Evolutionary conservation across 2,888 invertebrate species (phyloP).

Genomic region (Agrotis exclamationis): DNA sequence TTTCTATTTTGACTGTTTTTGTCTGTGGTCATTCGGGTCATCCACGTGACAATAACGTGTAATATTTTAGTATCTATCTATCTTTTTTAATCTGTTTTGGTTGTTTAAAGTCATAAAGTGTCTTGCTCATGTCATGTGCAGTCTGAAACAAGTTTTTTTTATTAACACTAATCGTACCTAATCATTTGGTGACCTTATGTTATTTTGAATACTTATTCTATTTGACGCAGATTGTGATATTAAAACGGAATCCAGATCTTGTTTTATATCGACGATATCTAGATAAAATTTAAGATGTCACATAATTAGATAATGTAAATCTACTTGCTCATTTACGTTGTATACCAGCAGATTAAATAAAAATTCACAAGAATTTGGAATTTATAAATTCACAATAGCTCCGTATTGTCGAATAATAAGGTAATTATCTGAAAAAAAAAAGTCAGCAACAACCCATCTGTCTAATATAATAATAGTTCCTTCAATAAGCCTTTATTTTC

Average conservation of each 20-base stretch:
- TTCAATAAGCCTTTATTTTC: too few species aligned
- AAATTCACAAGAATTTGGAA: too few species aligned
- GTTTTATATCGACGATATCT: not conserved
- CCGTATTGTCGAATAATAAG: too few species aligned
- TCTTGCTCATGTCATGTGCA: constrained; percentile 8
- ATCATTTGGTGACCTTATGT: constrained; percentile 26
- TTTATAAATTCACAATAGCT: too few species aligned
- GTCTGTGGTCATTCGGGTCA: not conserved
- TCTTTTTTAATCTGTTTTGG: not conserved
- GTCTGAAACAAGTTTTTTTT: constrained; percentile 7
- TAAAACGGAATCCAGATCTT: not conserved
- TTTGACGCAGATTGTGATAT: constrained; percentile 12
- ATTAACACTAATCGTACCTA: not conserved
- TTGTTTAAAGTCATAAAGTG: not conserved
- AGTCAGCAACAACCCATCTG: too few species aligned
- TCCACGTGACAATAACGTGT: constrained; percentile 1
- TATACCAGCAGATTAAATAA: too few species aligned
- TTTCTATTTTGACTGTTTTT: too few species aligned
- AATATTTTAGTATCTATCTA: not conserved
- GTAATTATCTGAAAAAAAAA: too few species aligned
- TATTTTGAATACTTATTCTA: constrained; percentile 3
- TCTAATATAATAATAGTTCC: too few species aligned
- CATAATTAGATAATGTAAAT: not conserved
- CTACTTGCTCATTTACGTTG: not conserved
- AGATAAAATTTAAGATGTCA: not conserved